phyloP scores from a whole-genome alignment of 2,797 vertebrate genomes.

The Rhadinocentrus ornatus region DNA sequence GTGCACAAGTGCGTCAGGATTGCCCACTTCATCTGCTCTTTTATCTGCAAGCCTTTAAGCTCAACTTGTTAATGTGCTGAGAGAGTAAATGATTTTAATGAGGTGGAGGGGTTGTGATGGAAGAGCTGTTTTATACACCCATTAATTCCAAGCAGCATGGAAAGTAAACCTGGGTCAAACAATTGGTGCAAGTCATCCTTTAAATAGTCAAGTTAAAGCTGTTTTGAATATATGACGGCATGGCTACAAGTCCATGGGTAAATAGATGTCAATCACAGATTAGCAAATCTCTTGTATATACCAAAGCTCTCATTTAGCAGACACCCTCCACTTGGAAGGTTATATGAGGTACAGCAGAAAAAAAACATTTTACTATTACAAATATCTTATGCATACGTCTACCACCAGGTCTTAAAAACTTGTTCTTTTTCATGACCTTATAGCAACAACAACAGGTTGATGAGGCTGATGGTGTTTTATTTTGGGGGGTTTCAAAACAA shows the following conservation, averaged over 20 bases:
- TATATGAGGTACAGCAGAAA: constrained; percentile 31
- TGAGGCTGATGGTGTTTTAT: not conserved
- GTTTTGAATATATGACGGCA: constrained; percentile 3
- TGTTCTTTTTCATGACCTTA: constrained; percentile 16
- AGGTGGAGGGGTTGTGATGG: constrained; percentile 59
- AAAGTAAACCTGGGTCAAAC: constrained; percentile 33
- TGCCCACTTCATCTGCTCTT: constrained; percentile 64
- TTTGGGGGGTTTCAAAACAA: not conserved
- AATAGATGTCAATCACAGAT: constrained; percentile 31
- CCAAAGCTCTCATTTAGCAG: constrained; percentile 27
- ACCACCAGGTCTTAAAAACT: constrained; percentile 19
- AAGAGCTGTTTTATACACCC: constrained; percentile 45
- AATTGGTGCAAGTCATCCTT: constrained; percentile 11
- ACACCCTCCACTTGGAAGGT: constrained; percentile 33
- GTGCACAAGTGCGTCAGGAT: constrained; percentile 50
- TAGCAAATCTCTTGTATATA: constrained; percentile 27
- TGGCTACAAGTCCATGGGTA: not conserved
- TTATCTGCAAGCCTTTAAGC: constrained; percentile 55
- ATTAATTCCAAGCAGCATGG: constrained; percentile 38
- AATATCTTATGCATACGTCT: constrained; percentile 5
- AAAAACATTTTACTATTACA: constrained; percentile 32
- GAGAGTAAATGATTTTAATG: constrained; percentile 67
- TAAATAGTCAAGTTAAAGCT: constrained; percentile 17
- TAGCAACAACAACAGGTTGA: constrained; percentile 20
- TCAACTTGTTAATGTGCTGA: constrained; percentile 59